These are phyloP conservation scores for Menura novaehollandiae DNA, from an alignment of 2,113 vertebrate genomes.

Conservation along the genomic window DNA sequence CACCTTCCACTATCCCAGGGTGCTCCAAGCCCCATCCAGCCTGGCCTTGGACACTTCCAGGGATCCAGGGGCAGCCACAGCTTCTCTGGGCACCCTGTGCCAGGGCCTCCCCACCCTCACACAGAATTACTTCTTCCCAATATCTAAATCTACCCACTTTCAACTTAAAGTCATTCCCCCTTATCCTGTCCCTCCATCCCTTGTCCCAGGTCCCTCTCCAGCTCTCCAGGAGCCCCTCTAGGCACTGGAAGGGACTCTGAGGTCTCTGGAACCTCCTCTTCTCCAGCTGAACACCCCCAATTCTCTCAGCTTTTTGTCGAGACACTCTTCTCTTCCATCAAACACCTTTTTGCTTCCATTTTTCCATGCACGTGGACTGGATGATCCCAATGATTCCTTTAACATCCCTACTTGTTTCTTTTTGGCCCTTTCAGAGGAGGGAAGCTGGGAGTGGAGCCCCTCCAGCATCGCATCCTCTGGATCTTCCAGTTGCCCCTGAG, in stretches of 20 bases:
- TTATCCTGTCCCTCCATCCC: neutral
- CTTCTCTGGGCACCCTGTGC: neutral
- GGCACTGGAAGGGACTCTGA: neutral
- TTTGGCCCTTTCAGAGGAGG: neutral
- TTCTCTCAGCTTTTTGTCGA: neutral
- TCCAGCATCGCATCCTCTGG: neutral
- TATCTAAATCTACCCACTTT: fast-evolving
- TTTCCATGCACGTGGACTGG: neutral
- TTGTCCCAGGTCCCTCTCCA: neutral
- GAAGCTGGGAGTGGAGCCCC: neutral
- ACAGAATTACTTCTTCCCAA: neutral
- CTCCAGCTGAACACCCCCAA: neutral
- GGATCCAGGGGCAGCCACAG: neutral
- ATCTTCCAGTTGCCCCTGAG: neutral
- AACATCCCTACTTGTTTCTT: neutral
- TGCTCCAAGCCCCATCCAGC: neutral
- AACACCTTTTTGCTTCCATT: neutral
- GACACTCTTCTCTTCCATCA: neutral
- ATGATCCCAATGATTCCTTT: neutral
- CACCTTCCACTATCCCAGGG: neutral
- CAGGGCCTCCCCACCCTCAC: neutral
- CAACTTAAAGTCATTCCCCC: neutral
- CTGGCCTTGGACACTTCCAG: neutral
- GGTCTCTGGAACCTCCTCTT: neutral
- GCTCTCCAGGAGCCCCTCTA: neutral